Base-by-base conservation (phyloP, 2,888 invertebrate genomes). In the Tortricodes alternella region DNA sequence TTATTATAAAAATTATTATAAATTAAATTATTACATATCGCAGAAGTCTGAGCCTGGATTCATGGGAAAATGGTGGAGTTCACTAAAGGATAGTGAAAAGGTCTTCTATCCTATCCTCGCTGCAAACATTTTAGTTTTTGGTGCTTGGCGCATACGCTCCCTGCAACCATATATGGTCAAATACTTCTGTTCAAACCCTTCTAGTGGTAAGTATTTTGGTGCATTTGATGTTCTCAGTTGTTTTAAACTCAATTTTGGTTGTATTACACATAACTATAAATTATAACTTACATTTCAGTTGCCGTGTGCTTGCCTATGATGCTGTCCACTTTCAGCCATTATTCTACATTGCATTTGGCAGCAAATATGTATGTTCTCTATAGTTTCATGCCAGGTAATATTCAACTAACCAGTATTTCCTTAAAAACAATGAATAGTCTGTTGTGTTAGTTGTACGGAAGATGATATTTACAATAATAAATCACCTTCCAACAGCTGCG, bases 351-450 rank as follows among this genome's bases (percentile, higher is more conserved):
- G 62, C 99, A 99, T 88, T 92, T 99, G 58, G 94, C 94, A 66
- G 95, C 96, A 50, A 99, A 99, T 84, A 99, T 99, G 99, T 98
- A 96, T 87, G 99, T 98, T 35, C 89, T 99, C 19, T 96, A 97
- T 81, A 96, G 95, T 76, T 98, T 98, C 75, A 93, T 89, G 90
- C 90, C 90, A 80, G 89, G 90, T 90, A 70, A 53, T 11, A 23
- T 23, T 19, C 29, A 29, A n/a, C 29, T 1, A n/a, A 11, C 11
- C 9, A 29, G 11, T 29, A 29, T 29, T 29, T 4, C 21, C 21
- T 5, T 21, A 21, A 21, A 21, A n/a, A n/a, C n/a, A n/a, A n/a
- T n/a, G n/a, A n/a, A n/a, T n/a, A n/a, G n/a, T n/a, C n/a, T n/a
- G n/a, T n/a, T n/a, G n/a, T n/a, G n/a, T n/a, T n/a, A n/a, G n/a